These are phyloP conservation scores for Heliocidaris tuberculata DNA, from an alignment of 35 echinoderm and acorn worm species.

Conservation along the genomic window DNA sequence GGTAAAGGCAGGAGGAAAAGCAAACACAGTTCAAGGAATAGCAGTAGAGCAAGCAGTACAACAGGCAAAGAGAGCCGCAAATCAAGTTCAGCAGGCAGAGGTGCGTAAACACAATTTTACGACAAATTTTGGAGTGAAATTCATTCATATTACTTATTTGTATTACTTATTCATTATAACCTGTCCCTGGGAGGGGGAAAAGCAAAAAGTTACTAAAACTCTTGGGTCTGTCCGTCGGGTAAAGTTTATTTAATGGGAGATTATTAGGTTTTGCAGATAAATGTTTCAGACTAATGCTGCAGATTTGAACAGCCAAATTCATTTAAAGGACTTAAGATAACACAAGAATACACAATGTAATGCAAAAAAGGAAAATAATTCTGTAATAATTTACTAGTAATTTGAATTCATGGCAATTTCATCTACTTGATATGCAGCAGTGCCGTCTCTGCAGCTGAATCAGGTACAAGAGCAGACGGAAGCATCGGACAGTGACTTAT, in stretches of 20 bases:
- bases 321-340: no score
- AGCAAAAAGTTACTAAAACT: no score
- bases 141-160: no score
- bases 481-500: slow-evolving; percentile 40
- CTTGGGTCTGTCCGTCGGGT: no score
- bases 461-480: slow-evolving; percentile 71
- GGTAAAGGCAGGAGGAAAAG: slow-evolving; percentile 64
- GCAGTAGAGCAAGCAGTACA: slow-evolving; percentile 27
- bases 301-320: no score
- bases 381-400: neutral
- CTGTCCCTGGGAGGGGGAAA: no score
- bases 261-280: no score
- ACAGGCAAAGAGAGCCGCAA: slow-evolving; percentile 39
- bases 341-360: neutral
- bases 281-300: no score
- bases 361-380: neutral
- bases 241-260: no score
- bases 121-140: no score
- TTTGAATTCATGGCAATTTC: neutral
- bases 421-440: slow-evolving; percentile 33
- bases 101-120: slow-evolving; percentile 8
- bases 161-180: no score
- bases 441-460: slow-evolving; percentile 53
- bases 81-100: slow-evolving; percentile 55
- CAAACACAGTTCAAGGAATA: slow-evolving; percentile 43